Evolutionary conservation across 2,113 vertebrate species (phyloP), one percentile per base, ranked within the genome.

Genomic region (Barnardius zonarius): DNA sequence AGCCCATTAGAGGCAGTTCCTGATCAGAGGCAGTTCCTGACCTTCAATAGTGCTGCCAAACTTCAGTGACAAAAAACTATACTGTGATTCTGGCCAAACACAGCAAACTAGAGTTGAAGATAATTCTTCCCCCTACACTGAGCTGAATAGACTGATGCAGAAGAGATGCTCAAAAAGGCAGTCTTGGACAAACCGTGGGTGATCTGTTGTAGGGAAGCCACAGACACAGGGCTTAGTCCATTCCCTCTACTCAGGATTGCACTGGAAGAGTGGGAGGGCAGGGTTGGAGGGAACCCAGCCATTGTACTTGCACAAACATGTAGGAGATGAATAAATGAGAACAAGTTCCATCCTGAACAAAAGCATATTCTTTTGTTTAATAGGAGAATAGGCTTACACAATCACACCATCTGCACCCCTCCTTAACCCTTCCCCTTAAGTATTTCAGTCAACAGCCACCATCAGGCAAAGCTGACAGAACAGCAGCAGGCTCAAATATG

Each of bases 301-400:
- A 96, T 94, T 94, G 90, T 93, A 62, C 87, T 70, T 69, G 69
- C 84, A 95, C 59, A 93, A 83, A 90, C 91, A 67, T 1, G 75
- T 18, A 90, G 79, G 33, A 94, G 82, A 92, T 59, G 79, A 96
- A 83, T 37, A 41, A 52, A 72, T 3, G 5, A 95, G 84, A 94
- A 93, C 75, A 77, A 95, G 93, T 82, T 79, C 6, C 14, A 83
- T 95, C 85, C 46, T 41, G 83, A 90, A 97, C 92, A 95, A 93
- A 95, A 93, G 92, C 10, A 2, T 70, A 72, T 92, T 96, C 89
- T 94, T 92, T 82, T 68, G 83, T 95, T 85, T 86, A 92, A 89
- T 28, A 84, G 83, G 77, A 86, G 95, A 95, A 92, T 22, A 89
- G 86, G 76, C 93, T 97, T 95, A 87, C 94, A 95, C 91, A 95